Percentiles rank a stretch among this genome's conserved stretches.
Evolutionary conservation across 1,140 invertebrate genomes (phyloP).

Genomic region (Orius laevigatus): DNA sequence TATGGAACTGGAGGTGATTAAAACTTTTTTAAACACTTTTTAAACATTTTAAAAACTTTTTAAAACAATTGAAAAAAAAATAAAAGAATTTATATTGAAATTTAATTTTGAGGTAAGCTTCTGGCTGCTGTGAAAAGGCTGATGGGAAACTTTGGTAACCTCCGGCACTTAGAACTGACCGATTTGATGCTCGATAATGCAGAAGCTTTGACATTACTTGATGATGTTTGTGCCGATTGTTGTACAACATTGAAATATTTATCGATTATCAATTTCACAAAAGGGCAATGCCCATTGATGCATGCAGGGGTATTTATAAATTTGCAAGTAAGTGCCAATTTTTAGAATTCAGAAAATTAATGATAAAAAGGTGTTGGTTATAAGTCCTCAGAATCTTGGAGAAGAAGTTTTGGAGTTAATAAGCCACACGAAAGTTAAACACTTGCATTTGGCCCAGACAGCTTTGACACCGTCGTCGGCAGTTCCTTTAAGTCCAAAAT

Average conservation of each 20-base stretch:
- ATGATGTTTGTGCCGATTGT: constrained; percentile 51
- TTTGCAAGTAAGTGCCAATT: constrained; percentile 33
- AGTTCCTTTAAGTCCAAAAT: constrained; percentile 21
- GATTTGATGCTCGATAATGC: constrained; percentile 57
- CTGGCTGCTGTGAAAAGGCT: constrained; percentile 50
- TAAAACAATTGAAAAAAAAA: neutral
- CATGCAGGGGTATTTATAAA: constrained; percentile 64
- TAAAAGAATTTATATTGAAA: constrained; percentile 1
- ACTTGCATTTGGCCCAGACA: constrained; percentile 66
- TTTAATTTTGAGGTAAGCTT: constrained; percentile 33
- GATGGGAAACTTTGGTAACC: constrained; percentile 42
- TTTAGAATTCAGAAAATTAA: neutral
- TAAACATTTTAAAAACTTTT: neutral
- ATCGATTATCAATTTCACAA: constrained; percentile 59
- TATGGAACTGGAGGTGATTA: constrained; percentile 59
- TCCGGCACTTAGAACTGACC: constrained; percentile 50
- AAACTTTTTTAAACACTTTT: neutral
- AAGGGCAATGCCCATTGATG: constrained; percentile 50
- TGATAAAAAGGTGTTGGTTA: constrained; percentile 37
- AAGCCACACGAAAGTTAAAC: constrained; percentile 43
- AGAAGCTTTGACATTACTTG: constrained; percentile 52
- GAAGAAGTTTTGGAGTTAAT: constrained; percentile 56
- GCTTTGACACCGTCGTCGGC: constrained; percentile 22
- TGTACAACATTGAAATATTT: constrained; percentile 45
- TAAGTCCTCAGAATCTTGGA: constrained; percentile 67